A percentile compares a stretch with the other conserved stretches of the same genome.
Conservation (phyloP, 2,888 invertebrate genomes). For the Plagodis pulveraria region DNA sequence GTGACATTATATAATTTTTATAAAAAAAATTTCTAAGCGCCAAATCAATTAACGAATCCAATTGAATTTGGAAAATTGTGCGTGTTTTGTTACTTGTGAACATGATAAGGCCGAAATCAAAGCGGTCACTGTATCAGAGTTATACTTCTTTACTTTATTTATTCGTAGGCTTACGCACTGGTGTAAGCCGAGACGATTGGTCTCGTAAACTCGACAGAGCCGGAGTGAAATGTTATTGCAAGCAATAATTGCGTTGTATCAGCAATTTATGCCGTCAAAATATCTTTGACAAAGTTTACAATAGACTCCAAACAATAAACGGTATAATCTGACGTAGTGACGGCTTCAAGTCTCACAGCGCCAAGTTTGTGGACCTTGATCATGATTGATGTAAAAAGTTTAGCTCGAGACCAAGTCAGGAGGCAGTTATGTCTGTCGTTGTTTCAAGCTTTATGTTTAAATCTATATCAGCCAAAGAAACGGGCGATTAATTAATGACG, state of each 20-base stretch:
- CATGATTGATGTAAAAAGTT: constrained; percentile 45
- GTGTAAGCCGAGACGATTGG: constrained; percentile 25
- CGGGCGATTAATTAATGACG: too few species aligned
- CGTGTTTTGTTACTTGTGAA: too few species aligned
- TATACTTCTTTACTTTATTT: too few species aligned
- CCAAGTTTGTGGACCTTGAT: constrained; percentile 36
- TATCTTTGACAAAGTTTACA: too few species aligned
- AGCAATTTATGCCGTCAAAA: constrained; percentile 28
- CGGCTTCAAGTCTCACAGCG: constrained; percentile 29
- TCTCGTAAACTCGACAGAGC: constrained; percentile 7
- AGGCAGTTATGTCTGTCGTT: too few species aligned
- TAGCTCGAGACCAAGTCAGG: too few species aligned
- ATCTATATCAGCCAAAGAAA: constrained; percentile 19
- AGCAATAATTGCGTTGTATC: constrained; percentile 22
- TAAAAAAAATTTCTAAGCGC: too few species aligned
- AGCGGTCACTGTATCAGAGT: too few species aligned
- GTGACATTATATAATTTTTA: too few species aligned
- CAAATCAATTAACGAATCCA: too few species aligned
- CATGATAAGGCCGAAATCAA: too few species aligned
- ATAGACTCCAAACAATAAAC: constrained; percentile 40
- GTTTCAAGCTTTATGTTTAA: constrained; percentile 31
- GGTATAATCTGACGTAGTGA: constrained; percentile 36
- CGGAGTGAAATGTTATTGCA: constrained; percentile 19
- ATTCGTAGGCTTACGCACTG: constrained; percentile 17
- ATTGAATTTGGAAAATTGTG: too few species aligned